phyloP scores from a whole-genome alignment of 2,113 vertebrate species.

The Paralichthys olivaceus region DNA sequence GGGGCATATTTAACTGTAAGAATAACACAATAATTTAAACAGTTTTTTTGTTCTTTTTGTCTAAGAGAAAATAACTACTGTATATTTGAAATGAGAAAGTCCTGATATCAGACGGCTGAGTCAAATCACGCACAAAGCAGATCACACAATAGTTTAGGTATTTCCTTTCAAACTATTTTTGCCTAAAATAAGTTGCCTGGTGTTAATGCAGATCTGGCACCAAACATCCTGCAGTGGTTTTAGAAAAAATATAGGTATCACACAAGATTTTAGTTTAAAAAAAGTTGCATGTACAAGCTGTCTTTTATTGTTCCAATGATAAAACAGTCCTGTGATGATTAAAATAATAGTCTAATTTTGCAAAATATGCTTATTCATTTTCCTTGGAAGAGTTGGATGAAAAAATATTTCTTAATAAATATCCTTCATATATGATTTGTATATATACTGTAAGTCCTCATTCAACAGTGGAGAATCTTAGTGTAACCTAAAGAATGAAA shows the following conservation, averaged over 20 bases:
- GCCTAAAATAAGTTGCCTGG: no score
- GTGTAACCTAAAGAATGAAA: neutral
- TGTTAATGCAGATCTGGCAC: neutral
- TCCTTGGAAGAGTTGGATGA: neutral
- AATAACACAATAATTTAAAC: constrained; percentile 13
- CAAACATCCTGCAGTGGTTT: no score
- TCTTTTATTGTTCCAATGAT: neutral
- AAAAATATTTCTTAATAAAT: neutral
- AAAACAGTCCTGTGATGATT: neutral
- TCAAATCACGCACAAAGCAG: no score
- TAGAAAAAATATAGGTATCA: no score
- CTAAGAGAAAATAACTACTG: constrained; percentile 13
- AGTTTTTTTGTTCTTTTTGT: constrained; percentile 1
- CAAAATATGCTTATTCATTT: neutral
- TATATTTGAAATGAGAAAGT: constrained; percentile 21
- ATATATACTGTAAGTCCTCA: neutral
- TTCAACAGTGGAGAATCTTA: neutral
- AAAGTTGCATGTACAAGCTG: neutral
- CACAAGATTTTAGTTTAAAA: no score
- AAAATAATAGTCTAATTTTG: neutral
- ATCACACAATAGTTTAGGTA: no score
- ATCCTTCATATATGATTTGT: neutral
- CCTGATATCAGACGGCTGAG: no score
- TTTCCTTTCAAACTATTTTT: no score
- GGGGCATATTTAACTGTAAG: constrained; percentile 14